Base-by-base conservation (phyloP, 53 echinoderm and acorn worm species). In the Patiria pectinifera region DNA sequence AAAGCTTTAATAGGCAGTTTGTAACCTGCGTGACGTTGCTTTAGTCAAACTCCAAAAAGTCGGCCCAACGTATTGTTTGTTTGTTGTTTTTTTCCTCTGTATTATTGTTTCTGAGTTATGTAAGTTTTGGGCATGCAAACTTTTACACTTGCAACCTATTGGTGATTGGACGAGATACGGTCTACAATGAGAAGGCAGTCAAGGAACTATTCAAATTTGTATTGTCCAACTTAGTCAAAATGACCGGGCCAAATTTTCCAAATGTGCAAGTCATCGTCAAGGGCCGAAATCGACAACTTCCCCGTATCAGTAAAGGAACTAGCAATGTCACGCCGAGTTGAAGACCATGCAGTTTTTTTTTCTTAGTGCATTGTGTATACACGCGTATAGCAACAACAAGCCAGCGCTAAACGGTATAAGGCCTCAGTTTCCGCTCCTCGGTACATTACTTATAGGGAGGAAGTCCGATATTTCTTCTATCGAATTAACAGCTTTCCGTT, bases 381-480 rank as follows among this genome's bases (percentile, higher is more conserved):
- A 14, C 19, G 66, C 15, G 66, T 66, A 14, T 6, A 11, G 13
- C 66, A 11, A 6, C 66, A 66, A 11, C 15, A 66, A 3, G 66
- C 3, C 53, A 66, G 66, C 66, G 15, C 15, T 66, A 3, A 66
- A 15, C 66, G 19, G 60, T 60, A 60, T 3, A 53, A 53, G 53
- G 53, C 53, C 66, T 18, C 10, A 66, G 76, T 74, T 22, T 35
- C 45, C 16, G 35, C 78, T 3, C 43, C 48, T 45, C 16, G 45
- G 46, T 79, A 43, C 45, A 79, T 15, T 46, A n/a, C 35, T 35
- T 35, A 78, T 44, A 21, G 6, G 58, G 77, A 92, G 92, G 92
- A 92, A 86, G 87, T 87, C 71, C 80, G 82, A 45, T 86, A 92
- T 92, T 92, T 92, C 86, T 86, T 79, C 85, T 85, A 86, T 92